Conservation (phyloP, 2,797 vertebrate species). For the Tinamus major region DNA sequence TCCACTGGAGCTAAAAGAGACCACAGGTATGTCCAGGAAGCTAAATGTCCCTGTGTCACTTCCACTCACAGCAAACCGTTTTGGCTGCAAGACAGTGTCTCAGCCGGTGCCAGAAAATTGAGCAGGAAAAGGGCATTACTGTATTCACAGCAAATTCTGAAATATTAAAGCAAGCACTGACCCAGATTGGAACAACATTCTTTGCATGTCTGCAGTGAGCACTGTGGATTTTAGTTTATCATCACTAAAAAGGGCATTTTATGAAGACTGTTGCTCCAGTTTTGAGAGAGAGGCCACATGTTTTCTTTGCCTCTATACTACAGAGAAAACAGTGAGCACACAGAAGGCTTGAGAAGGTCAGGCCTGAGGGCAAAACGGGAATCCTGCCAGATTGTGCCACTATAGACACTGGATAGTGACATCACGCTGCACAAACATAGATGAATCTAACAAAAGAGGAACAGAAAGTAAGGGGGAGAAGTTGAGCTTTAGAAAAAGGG, state of each 20-base stretch:
- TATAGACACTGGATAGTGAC: not conserved
- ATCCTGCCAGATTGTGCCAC: not conserved
- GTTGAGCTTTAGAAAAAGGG: not conserved
- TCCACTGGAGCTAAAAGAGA: not conserved
- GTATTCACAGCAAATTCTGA: conserved; percentile 10
- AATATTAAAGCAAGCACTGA: conserved; percentile 20
- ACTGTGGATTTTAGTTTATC: conserved; percentile 16
- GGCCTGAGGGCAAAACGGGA: not conserved
- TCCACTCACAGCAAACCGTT: not conserved
- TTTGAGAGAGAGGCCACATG: not conserved
- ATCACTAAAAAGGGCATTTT: conserved; percentile 4
- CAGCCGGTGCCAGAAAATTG: not conserved
- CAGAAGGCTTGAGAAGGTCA: conserved; percentile 2
- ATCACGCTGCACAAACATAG: not conserved
- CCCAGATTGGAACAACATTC: conserved; percentile 30
- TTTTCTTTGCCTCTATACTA: conserved; percentile 14
- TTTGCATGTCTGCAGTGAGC: not conserved
- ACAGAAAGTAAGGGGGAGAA: not conserved
- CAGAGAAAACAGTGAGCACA: not conserved
- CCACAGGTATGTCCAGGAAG: conserved; percentile 9
- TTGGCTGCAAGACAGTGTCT: not conserved
- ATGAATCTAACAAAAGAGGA: not conserved
- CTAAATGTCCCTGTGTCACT: conserved; percentile 1
- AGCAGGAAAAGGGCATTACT: not conserved
- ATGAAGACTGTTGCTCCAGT: conserved; percentile 12